Base-by-base conservation (phyloP, 2,888 invertebrate genomes). In the Rosalia funebris region DNA sequence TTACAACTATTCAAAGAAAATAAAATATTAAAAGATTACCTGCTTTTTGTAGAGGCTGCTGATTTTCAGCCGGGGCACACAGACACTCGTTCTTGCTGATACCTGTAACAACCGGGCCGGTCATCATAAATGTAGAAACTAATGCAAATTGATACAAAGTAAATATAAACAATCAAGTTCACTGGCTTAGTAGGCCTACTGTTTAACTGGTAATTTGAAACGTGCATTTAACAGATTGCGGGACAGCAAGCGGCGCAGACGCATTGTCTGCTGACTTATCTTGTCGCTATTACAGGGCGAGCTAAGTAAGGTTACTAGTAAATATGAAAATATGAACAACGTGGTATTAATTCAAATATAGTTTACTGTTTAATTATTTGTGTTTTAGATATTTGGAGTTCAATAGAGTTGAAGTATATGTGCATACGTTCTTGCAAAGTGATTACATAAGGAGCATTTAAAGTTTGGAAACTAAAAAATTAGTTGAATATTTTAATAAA, bases 51-150 rank as follows among this genome's bases (percentile, higher is more conserved):
- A 60, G 65, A 12, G 68, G 66, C 12, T 53, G 55, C 42, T n/a
- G 50, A 37, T 4, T 36, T 4, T 57, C 60, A 31, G 39, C 58
- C 0, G 61, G 50, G 15, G 31, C 45, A 32, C 68, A 68, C 1
- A 61, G 48, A 55, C 77, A 77, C 50, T 74, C 71, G 60, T 72
- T 77, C 59, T 70, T 76, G 37, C 73, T 73, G 16, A 72, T 50
- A 65, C 73, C 75, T 74, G 75, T 60, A 73, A 75, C 57, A 65
- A 69, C 55, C 41, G 69, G 69, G 52, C 71, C 74, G 17, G 74
- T 75, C 74, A 75, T 75, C 37, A 31, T 62, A 36, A 20, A 50
- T 15, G 41, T 17, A 41, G 15, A 48, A 48, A 55, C 31, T n/a
- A 16, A 17, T 5, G 11, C 34, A 15, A 19, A 37, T 15, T n/a